These are phyloP conservation scores for Ailurus styani DNA, from an alignment of 2,113 vertebrate genomes.

Conservation along the genomic window DNA sequence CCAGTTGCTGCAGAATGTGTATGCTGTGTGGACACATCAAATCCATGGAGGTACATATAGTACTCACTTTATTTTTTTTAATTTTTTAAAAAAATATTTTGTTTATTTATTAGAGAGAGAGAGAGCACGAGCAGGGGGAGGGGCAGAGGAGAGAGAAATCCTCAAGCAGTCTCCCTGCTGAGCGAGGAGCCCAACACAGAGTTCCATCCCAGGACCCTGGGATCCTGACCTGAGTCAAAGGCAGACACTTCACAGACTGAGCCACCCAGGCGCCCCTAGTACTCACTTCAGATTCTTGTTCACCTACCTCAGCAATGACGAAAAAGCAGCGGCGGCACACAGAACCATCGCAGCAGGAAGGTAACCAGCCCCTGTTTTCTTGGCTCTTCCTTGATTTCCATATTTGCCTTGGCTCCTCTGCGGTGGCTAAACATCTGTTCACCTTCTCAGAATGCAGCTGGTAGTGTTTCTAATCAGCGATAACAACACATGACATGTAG, in stretches of 20 bases:
- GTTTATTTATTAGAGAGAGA: background rate
- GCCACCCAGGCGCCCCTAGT: background rate
- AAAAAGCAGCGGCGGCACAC: accelerated
- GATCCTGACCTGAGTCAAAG: background rate
- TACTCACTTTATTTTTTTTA: background rate
- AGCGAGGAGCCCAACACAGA: background rate
- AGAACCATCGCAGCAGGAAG: background rate
- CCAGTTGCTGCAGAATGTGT: background rate
- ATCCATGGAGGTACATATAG: accelerated
- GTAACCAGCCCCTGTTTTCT: background rate
- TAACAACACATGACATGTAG: background rate
- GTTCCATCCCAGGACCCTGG: background rate
- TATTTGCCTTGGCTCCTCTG: background rate
- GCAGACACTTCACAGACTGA: background rate
- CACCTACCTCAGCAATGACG: too few relatives aligned
- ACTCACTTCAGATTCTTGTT: background rate
- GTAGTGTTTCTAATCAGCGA: background rate
- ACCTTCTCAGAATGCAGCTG: background rate
- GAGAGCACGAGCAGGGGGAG: too few relatives aligned
- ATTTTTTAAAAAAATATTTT: background rate
- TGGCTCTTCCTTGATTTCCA: background rate
- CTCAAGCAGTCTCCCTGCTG: background rate
- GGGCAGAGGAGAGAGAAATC: background rate
- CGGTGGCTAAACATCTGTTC: background rate
- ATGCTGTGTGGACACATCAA: background rate